Evolutionary conservation across 1,140 invertebrate species (phyloP), one percentile per base, ranked within the genome.

Genomic region (Zaprionus taronus): DNA sequence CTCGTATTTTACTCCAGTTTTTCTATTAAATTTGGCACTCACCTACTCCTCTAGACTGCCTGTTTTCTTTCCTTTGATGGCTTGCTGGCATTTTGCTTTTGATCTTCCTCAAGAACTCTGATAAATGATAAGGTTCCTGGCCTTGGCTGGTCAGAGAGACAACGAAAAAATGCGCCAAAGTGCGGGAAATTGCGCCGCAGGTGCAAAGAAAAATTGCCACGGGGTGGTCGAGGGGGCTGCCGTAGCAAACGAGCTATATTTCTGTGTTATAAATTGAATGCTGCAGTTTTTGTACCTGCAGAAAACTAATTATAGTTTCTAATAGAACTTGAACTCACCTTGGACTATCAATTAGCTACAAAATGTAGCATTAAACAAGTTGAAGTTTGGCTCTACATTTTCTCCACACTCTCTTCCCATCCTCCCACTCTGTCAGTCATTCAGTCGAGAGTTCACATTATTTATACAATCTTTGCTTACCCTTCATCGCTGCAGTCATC

Each of bases 51-150:
- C 58, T n/a, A 3, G 24, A n/a, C 22, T 44, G 28, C 22, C 58
- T 62, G 53, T 12, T 20, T 17, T 11, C 41, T 34, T 70, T 70
- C 63, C 75, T 83, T 86, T 86, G 84, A 86, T 80, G 70, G 68
- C 80, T 80, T 62, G 51, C 73, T 79, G 44, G 62, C 69, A 53
- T 67, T 51, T 22, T 68, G 83, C 80, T 87, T 87, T 87, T 87
- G 83, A 87, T 87, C 83, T 87, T 78, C 71, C 36, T 71, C 57
- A 60, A 72, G 70, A 51, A 24, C 20, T 72, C 80, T 89, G 83
- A 87, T 87, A 87, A 87, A 87, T 89, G 83, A 87, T 87, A 87
- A 87, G 80, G 72, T 74, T 56, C 62, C 64, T 57, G 53, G 38
- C 47, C 60, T 34, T 9, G 60, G 51, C 44, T 56, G 62, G 41